Percentiles rank a stretch among this genome's conserved stretches.
These are phyloP conservation scores for Rhynchonycteris naso DNA, from an alignment of 2,797 vertebrate genomes.

Conservation along the genomic window DNA sequence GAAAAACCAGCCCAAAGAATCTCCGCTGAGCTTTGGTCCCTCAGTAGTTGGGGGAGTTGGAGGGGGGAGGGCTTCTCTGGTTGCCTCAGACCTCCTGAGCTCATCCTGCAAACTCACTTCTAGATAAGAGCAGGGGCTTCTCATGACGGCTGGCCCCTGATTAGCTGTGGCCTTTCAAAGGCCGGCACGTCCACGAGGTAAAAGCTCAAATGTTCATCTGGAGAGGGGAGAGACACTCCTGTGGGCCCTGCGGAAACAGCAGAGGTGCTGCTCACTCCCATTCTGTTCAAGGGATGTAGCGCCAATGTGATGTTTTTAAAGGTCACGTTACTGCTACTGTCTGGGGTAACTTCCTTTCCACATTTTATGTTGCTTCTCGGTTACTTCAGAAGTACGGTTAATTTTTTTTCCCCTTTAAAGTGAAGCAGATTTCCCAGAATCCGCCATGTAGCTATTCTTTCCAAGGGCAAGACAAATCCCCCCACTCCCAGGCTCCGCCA, in stretches of 20 bases:
- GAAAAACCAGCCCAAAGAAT: background rate
- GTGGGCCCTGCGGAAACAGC: background rate
- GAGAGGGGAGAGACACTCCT: background rate
- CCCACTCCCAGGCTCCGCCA: background rate
- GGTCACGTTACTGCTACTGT: fast-evolving
- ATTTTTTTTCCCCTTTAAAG: constrained; percentile 4
- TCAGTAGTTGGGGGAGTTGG: too few species aligned
- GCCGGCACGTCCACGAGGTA: background rate
- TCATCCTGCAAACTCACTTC: background rate
- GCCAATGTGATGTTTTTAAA: fast-evolving
- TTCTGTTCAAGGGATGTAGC: fast-evolving
- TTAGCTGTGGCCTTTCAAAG: background rate
- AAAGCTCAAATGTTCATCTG: background rate
- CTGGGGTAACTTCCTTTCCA: background rate
- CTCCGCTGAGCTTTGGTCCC: background rate
- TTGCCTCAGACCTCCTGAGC: background rate
- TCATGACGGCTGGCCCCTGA: background rate
- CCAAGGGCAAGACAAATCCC: background rate
- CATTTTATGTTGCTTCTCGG: background rate
- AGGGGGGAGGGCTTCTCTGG: too few species aligned
- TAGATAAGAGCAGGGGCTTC: background rate
- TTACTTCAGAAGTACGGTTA: background rate
- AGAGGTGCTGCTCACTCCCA: fast-evolving
- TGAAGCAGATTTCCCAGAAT: background rate
- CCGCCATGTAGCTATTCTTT: background rate